Evolutionary conservation across 2,888 invertebrate genomes (phyloP), one percentile per base, ranked within the genome.

Genomic region (Mongoloraphidia duomilia): DNA sequence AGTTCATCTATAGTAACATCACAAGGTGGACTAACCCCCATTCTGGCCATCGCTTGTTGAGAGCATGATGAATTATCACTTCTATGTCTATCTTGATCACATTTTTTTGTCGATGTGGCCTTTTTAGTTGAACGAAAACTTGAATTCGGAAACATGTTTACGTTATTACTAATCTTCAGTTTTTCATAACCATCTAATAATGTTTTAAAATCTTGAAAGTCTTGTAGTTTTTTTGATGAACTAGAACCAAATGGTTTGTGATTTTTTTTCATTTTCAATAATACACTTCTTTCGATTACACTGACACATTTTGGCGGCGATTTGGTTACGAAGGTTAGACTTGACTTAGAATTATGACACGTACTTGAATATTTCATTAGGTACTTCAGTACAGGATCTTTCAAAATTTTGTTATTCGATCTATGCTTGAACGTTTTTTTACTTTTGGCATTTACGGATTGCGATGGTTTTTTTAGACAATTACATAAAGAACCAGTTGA

Each of bases 1-100:
- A 95, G 73, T 71, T 95, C 95, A 66, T 92, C 91, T 59, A 93
- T 93, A 43, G 90, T 91, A 46, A 91, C 80, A 73, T 94, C 93
- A 69, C 84, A 83, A 2, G 80, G 76, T 41, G 82, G 79, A 51
- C 79, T 75, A 12, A 75, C 63, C 55, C 73, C 74, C 65, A 77
- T 74, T 56, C 79, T 70, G 5, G 84, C 86, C 65, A 51, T 53
- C 9, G 69, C 69, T 56, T 92, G 85, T 59, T 86, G 84, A 1
- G 91, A 89, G 66, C 91, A 91, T 45, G 77, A 75, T 12, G 39
- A 17, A 17, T 12, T 43, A 42, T 26, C 43, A 48, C 42, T 42
- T 11, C 17, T 42, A 8, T 6, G 26, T 26, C 33, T 39, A 14
- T 41, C 26, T 26, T 35, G 10, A 10, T 17, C 41, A 13, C 34